Percentiles rank a stretch among this genome's conserved stretches.
These are phyloP conservation scores for Chloropsis hardwickii DNA, from an alignment of 2,113 vertebrate species.

Conservation along the genomic window DNA sequence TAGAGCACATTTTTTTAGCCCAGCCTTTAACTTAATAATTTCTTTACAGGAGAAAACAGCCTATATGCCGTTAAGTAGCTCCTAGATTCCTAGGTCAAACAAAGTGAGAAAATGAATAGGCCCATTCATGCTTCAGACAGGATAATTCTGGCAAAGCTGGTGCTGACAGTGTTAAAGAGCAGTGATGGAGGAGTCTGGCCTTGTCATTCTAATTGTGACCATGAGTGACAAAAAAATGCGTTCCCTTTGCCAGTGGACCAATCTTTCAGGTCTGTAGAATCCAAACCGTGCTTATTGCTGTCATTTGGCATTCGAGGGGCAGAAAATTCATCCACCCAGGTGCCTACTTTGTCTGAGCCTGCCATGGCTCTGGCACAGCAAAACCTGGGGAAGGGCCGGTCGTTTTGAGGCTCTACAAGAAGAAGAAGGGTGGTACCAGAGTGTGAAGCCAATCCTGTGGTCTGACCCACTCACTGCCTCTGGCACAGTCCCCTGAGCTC, in stretches of 20 bases:
- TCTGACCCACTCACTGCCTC: background rate
- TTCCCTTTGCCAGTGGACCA: constrained; percentile 16
- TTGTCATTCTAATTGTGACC: constrained; percentile 71
- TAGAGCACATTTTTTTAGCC: background rate
- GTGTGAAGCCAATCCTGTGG: background rate
- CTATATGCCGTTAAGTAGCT: constrained; percentile 13
- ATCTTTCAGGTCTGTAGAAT: constrained; percentile 28
- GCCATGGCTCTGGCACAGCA: background rate
- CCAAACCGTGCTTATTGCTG: background rate
- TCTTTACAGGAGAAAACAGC: constrained; percentile 48
- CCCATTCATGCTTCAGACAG: constrained; percentile 69
- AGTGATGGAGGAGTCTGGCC: constrained; percentile 64
- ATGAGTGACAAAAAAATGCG: constrained; percentile 53
- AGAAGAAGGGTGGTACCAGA: background rate
- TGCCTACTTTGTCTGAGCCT: background rate
- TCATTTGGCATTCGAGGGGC: background rate
- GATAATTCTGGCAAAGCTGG: constrained; percentile 68
- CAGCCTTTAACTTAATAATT: background rate
- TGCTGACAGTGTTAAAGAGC: constrained; percentile 69
- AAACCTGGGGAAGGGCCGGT: background rate
- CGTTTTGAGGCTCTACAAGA: background rate
- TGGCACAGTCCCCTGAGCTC: background rate
- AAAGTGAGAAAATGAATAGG: constrained; percentile 67
- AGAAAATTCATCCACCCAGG: background rate
- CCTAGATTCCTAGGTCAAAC: constrained; percentile 9